These are phyloP conservation scores for Danio tinwini DNA, from an alignment of 2,797 vertebrate species.

Conservation along the genomic window DNA sequence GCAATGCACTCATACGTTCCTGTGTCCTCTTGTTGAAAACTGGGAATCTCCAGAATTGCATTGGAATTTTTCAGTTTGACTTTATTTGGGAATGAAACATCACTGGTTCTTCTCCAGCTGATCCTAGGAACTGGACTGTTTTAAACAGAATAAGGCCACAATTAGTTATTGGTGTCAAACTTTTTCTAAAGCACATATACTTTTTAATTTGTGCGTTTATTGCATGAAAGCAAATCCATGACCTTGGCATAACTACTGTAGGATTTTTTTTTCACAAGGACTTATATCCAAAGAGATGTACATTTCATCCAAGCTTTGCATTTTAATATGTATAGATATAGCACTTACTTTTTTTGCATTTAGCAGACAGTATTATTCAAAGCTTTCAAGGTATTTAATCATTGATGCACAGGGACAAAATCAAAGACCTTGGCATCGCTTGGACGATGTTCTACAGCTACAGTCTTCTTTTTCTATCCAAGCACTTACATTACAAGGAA, in stretches of 20 bases:
- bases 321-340: neutral
- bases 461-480: neutral
- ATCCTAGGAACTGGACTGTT: conserved; percentile 92
- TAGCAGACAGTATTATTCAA: neutral
- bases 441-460: neutral
- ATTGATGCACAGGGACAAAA: neutral
- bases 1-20: conserved; percentile 93
- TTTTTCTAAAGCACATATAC: neutral
- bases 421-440: neutral
- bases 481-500: neutral
- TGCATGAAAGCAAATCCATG: neutral
- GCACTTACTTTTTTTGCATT: neutral
- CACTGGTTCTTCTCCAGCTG: conserved; percentile 92
- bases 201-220: neutral
- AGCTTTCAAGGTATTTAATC: neutral
- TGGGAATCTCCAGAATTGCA: conserved; percentile 89
- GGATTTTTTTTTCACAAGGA: neutral
- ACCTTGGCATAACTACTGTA: neutral
- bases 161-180: neutral
- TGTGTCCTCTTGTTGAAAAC: conserved; percentile 92
- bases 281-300: neutral
- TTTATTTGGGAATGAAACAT: conserved; percentile 88
- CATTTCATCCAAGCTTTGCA: neutral
- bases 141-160: conserved; percentile 23
- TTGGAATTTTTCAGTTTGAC: conserved; percentile 87